A percentile compares a stretch with the other conserved stretches of the same genome.
Evolutionary conservation across 2,113 vertebrate species (phyloP).

Genomic region (Seriola dumerili): DNA sequence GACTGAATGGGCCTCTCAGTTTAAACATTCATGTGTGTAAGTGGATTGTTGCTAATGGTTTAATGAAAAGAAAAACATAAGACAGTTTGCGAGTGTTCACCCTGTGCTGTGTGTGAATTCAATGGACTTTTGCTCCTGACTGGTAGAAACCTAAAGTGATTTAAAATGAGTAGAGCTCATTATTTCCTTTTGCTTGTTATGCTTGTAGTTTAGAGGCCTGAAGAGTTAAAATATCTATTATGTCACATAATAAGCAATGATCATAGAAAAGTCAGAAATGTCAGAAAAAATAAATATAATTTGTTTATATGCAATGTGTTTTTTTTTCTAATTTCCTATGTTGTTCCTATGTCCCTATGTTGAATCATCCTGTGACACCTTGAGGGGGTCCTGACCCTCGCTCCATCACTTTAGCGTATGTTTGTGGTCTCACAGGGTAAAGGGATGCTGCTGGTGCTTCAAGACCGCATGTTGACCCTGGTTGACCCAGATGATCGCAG

Average conservation of each 20-base stretch:
- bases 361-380: neutral
- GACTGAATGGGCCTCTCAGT: neutral
- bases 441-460: conserved; percentile 95
- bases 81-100: too few species aligned
- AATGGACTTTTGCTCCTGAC: too few species aligned
- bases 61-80: neutral
- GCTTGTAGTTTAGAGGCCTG: too few species aligned
- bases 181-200: too few species aligned
- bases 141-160: too few species aligned
- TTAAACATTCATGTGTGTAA: neutral
- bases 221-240: too few species aligned
- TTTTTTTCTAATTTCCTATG: neutral
- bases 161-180: too few species aligned
- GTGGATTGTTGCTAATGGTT: neutral
- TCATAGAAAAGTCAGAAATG: too few species aligned
- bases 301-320: neutral
- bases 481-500: conserved; percentile 94
- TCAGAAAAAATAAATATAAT: too few species aligned
- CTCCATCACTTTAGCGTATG: neutral
- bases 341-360: neutral
- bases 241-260: too few species aligned
- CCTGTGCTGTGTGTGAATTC: too few species aligned
- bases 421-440: conserved; percentile 87
- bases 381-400: neutral
- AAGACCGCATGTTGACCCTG: conserved; percentile 93